Evolutionary conservation across 2,797 vertebrate species (phyloP), one percentile per base, ranked within the genome.

Genomic region (Coregonus ussuriensis): DNA sequence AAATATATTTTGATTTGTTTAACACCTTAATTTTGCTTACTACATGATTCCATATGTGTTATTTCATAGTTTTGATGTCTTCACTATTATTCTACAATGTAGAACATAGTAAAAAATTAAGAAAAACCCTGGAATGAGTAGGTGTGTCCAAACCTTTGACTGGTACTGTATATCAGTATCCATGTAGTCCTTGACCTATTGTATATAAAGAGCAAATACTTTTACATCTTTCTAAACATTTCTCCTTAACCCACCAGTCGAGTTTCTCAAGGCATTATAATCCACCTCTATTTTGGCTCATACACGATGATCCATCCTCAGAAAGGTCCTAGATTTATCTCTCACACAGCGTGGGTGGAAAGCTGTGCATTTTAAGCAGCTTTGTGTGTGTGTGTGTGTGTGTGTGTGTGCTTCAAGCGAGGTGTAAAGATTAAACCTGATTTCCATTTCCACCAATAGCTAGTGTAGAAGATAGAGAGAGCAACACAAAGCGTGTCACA

Each of bases 301-400:
- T 59, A 59, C 5, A 18, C 1, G 56, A 21, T 59, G 16, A 18
- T 21, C 16, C 56, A 13, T 59, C 18, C 56, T 59, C 56, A 59
- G 15, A 59, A 59, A 18, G 16, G 18, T 59, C 56, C 56, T 21
- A 66, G 21, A 65, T 31, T 29, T 33, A 66, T 14, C 63, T 14
- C 56, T 59, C 29, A 31, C 14, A 66, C 4, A 31, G 11, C 33
- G 29, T 66, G 63, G 62, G 62, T 33, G 63, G 63, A 66, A 14
- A 66, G 63, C 63, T 21, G 63, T 31, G 63, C 29, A 66, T 66
- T 33, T 15, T 13, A 33, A 33, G 63, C 63, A 33, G 63, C 29
- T 14, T 4, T 79, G 74, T 77, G 67, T 78, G 54, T 59, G 16
- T 1, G n/a, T 16, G 54, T 56, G 54, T 56, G 16, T 56, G 54